Percentiles rank a stretch among this genome's conserved stretches.
Evolutionary conservation across 2,797 vertebrate genomes (phyloP).

Genomic region (Danio jaintianensis): DNA sequence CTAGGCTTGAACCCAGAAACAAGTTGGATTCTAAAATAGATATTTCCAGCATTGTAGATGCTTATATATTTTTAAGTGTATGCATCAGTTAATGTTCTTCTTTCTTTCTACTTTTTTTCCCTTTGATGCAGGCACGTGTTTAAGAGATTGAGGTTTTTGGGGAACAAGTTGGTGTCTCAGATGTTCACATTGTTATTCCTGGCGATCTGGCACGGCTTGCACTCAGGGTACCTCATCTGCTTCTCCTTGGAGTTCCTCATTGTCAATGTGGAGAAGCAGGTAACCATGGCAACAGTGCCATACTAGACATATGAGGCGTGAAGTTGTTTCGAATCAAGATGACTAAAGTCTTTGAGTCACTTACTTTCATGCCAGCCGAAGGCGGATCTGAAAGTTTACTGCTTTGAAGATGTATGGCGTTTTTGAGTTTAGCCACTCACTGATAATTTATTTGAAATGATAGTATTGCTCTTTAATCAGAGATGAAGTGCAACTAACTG

Average conservation of each 20-base stretch:
- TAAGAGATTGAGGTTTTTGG: constrained; percentile 93
- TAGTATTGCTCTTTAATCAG: not conserved
- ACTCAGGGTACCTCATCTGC: constrained; percentile 95
- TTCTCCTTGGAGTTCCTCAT: constrained; percentile 98
- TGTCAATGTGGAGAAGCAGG: constrained; percentile 92
- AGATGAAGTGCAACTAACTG: not conserved
- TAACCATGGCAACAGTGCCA: constrained; percentile 61
- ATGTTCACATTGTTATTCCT: constrained; percentile 88
- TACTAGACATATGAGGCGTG: not conserved
- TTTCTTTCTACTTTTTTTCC: not conserved
- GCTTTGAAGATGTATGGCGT: constrained; percentile 4
- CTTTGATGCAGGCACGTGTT: constrained; percentile 85
- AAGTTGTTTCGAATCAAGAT: constrained; percentile 23
- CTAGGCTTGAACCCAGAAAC: too few species aligned
- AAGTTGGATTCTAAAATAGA: not conserved
- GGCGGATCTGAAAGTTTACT: not conserved
- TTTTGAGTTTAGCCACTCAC: not conserved
- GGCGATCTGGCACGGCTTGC: constrained; percentile 93
- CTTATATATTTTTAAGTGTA: not conserved
- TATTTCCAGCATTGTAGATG: too few species aligned
- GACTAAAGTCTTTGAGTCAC: constrained; percentile 39
- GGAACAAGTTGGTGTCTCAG: constrained; percentile 92
- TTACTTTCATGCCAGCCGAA: constrained; percentile 6
- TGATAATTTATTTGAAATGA: constrained; percentile 6
- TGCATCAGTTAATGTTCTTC: not conserved